phyloP scores from a whole-genome alignment of 1,140 invertebrate species.

The Drosophila bocqueti region DNA sequence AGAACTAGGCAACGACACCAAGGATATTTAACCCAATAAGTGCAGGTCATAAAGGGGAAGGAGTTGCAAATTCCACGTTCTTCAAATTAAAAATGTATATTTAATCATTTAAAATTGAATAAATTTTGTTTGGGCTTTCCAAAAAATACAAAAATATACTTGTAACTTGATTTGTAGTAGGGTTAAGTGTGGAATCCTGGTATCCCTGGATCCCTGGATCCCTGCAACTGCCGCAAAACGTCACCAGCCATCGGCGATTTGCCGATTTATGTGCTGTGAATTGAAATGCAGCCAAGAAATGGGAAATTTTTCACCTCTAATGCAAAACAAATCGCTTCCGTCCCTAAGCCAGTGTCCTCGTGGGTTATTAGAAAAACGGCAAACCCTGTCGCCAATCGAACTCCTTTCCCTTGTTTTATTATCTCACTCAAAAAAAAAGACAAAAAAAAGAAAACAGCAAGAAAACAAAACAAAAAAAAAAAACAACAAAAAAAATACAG shows the following conservation, averaged over 20 bases:
- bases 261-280: conserved; percentile 80
- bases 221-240: conserved; percentile 46
- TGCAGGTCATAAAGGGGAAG: not conserved
- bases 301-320: conserved; percentile 32
- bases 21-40: conserved; percentile 19
- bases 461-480: conserved; percentile 2
- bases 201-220: not conserved
- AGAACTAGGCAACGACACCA: conserved; percentile 19
- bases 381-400: conserved; percentile 1
- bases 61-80: not conserved
- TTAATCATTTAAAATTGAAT: not conserved
- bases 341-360: conserved; percentile 40
- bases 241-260: conserved; percentile 74
- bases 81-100: not conserved
- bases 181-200: not conserved
- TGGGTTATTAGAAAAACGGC: conserved; percentile 48
- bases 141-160: not conserved
- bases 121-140: too few relatives aligned
- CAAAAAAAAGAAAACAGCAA: not conserved
- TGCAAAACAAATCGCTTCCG: conserved; percentile 37
- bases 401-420: conserved; percentile 39
- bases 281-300: conserved; percentile 80
- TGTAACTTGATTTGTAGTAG: not conserved
- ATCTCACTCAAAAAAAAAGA: conserved; percentile 39
- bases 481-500: conserved; percentile 30